phyloP scores from a whole-genome alignment of 2,797 vertebrate species.

The Gallinago stenura region DNA sequence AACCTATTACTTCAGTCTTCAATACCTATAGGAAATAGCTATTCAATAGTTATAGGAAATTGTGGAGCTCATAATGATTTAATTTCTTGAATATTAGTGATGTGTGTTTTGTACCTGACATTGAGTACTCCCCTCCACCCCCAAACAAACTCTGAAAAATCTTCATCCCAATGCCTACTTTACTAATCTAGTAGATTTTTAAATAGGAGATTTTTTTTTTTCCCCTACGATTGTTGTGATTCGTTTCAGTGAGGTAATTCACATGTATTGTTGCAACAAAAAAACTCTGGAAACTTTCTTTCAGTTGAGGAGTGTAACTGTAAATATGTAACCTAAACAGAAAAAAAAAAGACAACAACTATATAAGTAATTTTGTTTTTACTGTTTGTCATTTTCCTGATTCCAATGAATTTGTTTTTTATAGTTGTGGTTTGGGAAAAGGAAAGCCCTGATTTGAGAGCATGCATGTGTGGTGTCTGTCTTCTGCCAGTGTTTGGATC shows the following conservation, averaged over 20 bases:
- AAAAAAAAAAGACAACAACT: neutral
- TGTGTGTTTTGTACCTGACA: neutral
- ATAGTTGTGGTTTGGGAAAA: neutral
- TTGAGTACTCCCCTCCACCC: neutral
- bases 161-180: neutral
- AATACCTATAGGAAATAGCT: too few species aligned
- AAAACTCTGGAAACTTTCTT: neutral
- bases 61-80: neutral
- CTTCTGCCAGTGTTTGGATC: slow-evolving; percentile 5
- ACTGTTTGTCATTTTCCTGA: neutral
- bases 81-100: neutral
- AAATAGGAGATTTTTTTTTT: neutral
- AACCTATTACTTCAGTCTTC: neutral
- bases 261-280: neutral
- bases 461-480: neutral
- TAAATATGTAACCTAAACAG: neutral
- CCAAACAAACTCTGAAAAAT: neutral
- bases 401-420: neutral
- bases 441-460: neutral
- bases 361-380: neutral
- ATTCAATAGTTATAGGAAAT: neutral
- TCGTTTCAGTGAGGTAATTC: neutral
- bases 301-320: neutral
- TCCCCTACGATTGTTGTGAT: neutral
- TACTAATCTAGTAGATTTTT: neutral